Evolutionary conservation across 2,797 vertebrate genomes (phyloP).

Genomic region (Typhlichthys subterraneus): DNA sequence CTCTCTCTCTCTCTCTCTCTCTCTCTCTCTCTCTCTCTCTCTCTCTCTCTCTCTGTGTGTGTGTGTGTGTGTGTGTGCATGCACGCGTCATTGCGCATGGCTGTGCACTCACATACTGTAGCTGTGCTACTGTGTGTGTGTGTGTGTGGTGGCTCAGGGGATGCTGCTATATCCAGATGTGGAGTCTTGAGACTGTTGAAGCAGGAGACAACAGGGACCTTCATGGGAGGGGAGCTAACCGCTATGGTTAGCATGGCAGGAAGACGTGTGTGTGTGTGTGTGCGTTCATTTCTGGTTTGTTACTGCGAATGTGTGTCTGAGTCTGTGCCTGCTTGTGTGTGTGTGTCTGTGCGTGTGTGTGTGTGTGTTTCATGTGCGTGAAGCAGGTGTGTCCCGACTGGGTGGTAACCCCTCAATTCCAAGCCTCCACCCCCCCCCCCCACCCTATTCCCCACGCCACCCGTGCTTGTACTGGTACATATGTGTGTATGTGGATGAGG

Average conservation of each 20-base stretch:
- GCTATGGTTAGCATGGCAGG: not conserved
- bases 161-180: slow-evolving; percentile 65
- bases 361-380: no score
- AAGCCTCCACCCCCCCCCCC: no score
- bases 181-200: slow-evolving; percentile 27
- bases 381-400: no score
- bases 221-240: not conserved
- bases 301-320: no score
- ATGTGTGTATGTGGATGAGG: no score
- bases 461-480: no score
- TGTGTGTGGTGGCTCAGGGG: slow-evolving; percentile 46
- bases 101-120: not conserved
- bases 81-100: slow-evolving; percentile 10
- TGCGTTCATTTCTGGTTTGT: no score
- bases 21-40: not conserved
- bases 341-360: no score
- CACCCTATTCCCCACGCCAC: no score
- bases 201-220: slow-evolving; percentile 13
- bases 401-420: no score
- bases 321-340: no score
- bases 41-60: slow-evolving; percentile 4
- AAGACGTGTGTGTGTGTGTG: not conserved
- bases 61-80: slow-evolving; percentile 14
- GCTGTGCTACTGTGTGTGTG: slow-evolving; percentile 13
- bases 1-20: not conserved